phyloP scores from a whole-genome alignment of 2,888 invertebrate species.

The Hypselothyrea guttata region DNA sequence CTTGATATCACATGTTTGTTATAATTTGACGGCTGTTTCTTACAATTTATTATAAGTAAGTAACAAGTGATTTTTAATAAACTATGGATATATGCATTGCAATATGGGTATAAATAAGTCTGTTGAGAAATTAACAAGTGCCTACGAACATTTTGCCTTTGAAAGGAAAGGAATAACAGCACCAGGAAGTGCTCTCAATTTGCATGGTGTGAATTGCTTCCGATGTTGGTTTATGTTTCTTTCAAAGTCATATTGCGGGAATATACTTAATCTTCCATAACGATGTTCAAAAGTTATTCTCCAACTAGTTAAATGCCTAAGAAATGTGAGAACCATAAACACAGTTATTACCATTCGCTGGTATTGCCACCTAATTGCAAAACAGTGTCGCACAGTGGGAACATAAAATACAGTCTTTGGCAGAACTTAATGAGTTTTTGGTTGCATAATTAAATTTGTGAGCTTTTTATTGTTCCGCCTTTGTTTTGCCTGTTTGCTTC shows the following conservation, averaged over 20 bases:
- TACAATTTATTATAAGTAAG: no score
- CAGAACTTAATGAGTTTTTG: slow-evolving; percentile 12
- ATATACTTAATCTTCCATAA: slow-evolving; percentile 24
- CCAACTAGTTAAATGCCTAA: background rate
- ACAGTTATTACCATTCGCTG: background rate
- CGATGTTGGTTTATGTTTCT: slow-evolving; percentile 36
- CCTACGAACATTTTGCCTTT: slow-evolving; percentile 28
- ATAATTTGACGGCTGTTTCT: no score
- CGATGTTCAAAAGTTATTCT: no score
- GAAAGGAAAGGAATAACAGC: slow-evolving; percentile 18
- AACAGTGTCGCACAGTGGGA: slow-evolving; percentile 3
- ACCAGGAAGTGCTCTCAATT: slow-evolving; percentile 51
- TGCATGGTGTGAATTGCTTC: slow-evolving; percentile 67
- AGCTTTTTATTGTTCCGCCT: background rate
- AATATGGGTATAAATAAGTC: slow-evolving; percentile 2
- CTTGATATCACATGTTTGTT: no score
- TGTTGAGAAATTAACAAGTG: slow-evolving; percentile 21
- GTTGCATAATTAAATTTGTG: slow-evolving; percentile 16
- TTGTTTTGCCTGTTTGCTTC: background rate
- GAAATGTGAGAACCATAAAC: background rate
- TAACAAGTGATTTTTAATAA: slow-evolving; percentile 45
- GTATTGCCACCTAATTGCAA: background rate
- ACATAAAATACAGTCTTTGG: slow-evolving; percentile 1
- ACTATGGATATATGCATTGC: slow-evolving; percentile 25
- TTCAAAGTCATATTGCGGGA: slow-evolving; percentile 13